Percentiles rank a stretch among this genome's conserved stretches.
Conservation (phyloP, 2,113 vertebrate genomes). For the Istiophorus platypterus region DNA sequence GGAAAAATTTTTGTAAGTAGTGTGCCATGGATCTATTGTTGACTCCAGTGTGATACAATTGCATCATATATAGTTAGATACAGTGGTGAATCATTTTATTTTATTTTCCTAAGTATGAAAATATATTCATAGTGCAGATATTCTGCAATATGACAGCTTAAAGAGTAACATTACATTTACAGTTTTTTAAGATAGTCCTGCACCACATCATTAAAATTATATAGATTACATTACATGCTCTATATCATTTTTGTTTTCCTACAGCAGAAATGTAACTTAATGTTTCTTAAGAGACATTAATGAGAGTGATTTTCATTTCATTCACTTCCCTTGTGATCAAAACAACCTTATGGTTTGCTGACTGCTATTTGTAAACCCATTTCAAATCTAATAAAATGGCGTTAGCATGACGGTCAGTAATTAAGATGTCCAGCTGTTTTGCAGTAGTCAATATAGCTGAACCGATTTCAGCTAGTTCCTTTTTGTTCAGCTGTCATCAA, state of each 20-base stretch:
- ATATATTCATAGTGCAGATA: background rate
- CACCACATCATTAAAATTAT: background rate
- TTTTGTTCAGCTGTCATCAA: slow-evolving; percentile 59
- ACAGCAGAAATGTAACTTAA: background rate
- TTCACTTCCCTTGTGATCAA: slow-evolving; percentile 22
- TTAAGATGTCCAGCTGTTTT: slow-evolving; percentile 62
- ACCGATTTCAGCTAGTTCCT: slow-evolving; percentile 64
- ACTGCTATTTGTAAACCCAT: slow-evolving; percentile 33
- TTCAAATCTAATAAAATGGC: slow-evolving; percentile 55
- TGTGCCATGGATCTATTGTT: background rate
- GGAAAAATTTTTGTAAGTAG: background rate
- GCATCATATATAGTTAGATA: background rate
- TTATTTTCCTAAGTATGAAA: background rate
- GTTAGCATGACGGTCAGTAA: slow-evolving; percentile 55
- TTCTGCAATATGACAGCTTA: background rate
- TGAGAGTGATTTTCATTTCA: background rate
- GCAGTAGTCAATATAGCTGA: slow-evolving; percentile 69
- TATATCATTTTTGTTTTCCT: background rate
- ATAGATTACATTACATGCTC: background rate
- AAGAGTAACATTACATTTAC: background rate
- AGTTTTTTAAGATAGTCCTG: background rate
- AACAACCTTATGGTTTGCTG: slow-evolving; percentile 18
- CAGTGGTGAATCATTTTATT: background rate
- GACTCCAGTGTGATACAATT: background rate
- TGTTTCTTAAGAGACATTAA: slow-evolving; percentile 13